Evolutionary conservation across 2,113 vertebrate genomes (phyloP).

Genomic region (Tachysurus vachellii): DNA sequence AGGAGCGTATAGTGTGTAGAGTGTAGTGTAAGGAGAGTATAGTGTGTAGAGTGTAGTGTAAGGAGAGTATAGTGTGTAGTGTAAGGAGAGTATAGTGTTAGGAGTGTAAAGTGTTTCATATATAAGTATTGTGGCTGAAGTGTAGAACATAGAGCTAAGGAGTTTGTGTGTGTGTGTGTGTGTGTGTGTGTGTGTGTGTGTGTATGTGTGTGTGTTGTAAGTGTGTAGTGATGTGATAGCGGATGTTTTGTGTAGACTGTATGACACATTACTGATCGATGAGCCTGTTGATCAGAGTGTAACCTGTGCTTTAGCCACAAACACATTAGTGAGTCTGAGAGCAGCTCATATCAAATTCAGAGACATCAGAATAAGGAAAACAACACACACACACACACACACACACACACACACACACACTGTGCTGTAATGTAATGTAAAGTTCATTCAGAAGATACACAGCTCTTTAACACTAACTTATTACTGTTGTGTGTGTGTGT

Average conservation of each 20-base stretch:
- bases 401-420: not conserved
- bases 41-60: not conserved
- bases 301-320: conserved; percentile 24
- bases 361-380: not conserved
- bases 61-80: not conserved
- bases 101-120: not conserved
- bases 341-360: conserved; percentile 15
- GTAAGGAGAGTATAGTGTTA: not conserved
- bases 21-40: not conserved
- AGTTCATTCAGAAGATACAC: not conserved
- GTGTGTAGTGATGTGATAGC: not conserved
- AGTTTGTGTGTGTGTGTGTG: conserved; percentile 58
- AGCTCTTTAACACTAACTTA: conserved; percentile 24
- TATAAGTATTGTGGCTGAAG: not conserved
- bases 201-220: conserved; percentile 20
- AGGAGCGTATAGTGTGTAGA: not conserved
- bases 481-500: not conserved
- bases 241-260: conserved; percentile 14
- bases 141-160: not conserved
- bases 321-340: conserved; percentile 20
- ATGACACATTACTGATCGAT: conserved; percentile 24
- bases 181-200: conserved; percentile 44
- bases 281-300: conserved; percentile 11
- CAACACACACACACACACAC: not conserved
- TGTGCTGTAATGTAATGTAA: not conserved